phyloP scores from a whole-genome alignment of 2,113 vertebrate species.

The Octodon degus region DNA sequence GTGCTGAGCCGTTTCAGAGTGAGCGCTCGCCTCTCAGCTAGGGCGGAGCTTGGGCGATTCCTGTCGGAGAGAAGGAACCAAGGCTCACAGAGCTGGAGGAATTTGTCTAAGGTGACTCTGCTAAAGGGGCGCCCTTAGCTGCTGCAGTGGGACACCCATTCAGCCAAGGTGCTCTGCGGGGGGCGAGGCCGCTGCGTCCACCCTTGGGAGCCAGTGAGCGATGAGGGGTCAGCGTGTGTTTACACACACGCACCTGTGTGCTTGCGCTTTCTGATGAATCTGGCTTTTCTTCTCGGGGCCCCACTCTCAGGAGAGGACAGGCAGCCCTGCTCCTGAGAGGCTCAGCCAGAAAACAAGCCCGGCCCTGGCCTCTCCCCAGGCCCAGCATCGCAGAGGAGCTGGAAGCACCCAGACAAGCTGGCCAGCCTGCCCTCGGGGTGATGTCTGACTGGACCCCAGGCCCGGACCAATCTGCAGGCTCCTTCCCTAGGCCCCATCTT shows the following conservation, averaged over 20 bases:
- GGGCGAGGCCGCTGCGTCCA: background rate
- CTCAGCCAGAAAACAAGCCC: background rate
- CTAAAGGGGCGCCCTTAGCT: background rate
- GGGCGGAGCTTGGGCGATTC: fast-evolving
- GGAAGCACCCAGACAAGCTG: background rate
- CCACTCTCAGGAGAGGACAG: background rate
- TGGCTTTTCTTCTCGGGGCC: background rate
- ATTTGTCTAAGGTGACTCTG: background rate
- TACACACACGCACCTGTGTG: fast-evolving
- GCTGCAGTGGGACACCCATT: fast-evolving
- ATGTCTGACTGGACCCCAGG: background rate
- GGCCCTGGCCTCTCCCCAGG: background rate
- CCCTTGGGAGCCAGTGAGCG: fast-evolving
- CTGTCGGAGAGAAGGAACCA: background rate
- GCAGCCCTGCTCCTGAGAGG: background rate
- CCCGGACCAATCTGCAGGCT: background rate
- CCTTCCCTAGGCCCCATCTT: too few species aligned
- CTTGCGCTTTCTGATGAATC: background rate
- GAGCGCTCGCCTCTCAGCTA: background rate
- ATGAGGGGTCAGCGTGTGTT: background rate
- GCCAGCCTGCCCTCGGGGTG: background rate
- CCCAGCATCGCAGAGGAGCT: background rate
- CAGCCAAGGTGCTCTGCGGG: fast-evolving
- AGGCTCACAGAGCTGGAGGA: background rate
- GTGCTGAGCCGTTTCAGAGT: fast-evolving